phyloP scores from a whole-genome alignment of 2,888 invertebrate species.

The Trypoxylon attenuatum region DNA sequence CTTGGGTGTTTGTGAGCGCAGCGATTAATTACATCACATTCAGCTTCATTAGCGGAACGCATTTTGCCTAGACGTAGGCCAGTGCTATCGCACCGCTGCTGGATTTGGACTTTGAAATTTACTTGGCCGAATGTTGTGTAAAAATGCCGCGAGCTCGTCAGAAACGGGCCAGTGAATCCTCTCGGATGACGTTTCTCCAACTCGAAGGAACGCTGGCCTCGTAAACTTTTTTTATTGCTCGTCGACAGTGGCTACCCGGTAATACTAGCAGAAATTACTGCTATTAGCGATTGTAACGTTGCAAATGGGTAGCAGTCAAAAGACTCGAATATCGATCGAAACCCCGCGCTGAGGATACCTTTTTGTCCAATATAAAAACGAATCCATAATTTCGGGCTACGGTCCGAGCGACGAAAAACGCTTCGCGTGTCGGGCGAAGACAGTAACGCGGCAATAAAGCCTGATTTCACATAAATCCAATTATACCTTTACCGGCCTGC shows the following conservation, averaged over 20 bases:
- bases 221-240: slow-evolving; percentile 50
- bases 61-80: too few relatives aligned
- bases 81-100: too few relatives aligned
- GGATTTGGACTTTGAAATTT: too few relatives aligned
- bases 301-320: slow-evolving; percentile 40
- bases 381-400: slow-evolving; percentile 46
- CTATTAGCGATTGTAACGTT: slow-evolving; percentile 57
- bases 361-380: slow-evolving; percentile 48
- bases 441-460: slow-evolving; percentile 22
- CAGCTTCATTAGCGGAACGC: too few relatives aligned
- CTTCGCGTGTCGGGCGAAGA: slow-evolving; percentile 36
- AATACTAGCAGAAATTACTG: slow-evolving; percentile 51
- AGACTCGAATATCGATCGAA: slow-evolving; percentile 48
- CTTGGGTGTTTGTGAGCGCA: too few relatives aligned
- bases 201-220: slow-evolving; percentile 37
- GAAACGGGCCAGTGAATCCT: slow-evolving; percentile 1
- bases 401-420: slow-evolving; percentile 41
- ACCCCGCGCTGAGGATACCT: slow-evolving; percentile 31
- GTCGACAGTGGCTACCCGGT: slow-evolving; percentile 43
- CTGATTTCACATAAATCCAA: slow-evolving; percentile 45
- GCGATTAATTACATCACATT: too few relatives aligned
- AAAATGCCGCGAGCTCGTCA: too few relatives aligned
- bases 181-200: slow-evolving; percentile 32
- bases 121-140: too few relatives aligned
- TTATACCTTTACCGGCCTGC: slow-evolving; percentile 37